Base-by-base conservation (phyloP, 1,140 invertebrate species). In the Aphidius gifuensis region DNA sequence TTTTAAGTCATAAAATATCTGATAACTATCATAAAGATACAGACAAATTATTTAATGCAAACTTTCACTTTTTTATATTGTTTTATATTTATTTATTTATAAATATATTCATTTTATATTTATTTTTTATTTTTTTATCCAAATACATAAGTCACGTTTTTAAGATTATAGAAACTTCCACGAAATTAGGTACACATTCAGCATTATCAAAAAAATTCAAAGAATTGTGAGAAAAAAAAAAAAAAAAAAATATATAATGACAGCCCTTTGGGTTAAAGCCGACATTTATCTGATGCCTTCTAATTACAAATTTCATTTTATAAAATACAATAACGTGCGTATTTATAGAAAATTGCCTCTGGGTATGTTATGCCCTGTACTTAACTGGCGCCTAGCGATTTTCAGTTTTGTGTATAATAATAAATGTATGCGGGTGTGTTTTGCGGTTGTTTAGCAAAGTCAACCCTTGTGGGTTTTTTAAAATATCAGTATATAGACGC, bases 321-420 rank as follows among this genome's bases (percentile, higher is more conserved):
- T 42, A 54, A 57, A 60, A 57, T 51, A 58, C 47, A 9, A 42
- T 53, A 46, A 16, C 16, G 16, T 16, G 16, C 16, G 16, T 16
- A 16, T 16, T 16, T 16, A 16, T 16, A 16, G 16, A 16, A 58
- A 46, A 59, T 48, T 48, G 53, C 40, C 9, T 39, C 23, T 32
- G 23, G 23, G 50, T 40, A 57, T 47, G n/a, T 21, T 43, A 49
- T 60, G 58, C 61, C 64, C 68, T 74, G 69, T 73, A 77, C 65
- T 77, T 76, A 75, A 68, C 64, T 70, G 73, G 71, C 72, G 74
- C 72, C 71, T 70, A 16, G 39, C 43, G 58, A 51, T 58, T 58
- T 51, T 42, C 51, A 56, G 47, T 43, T 38, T 42, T 47, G 16
- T 53, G 38, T 32, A 32, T 32, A 32, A 32, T 32, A 32, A 32